phyloP scores from a whole-genome alignment of 2,113 vertebrate genomes.

The Anoplopoma fimbria region DNA sequence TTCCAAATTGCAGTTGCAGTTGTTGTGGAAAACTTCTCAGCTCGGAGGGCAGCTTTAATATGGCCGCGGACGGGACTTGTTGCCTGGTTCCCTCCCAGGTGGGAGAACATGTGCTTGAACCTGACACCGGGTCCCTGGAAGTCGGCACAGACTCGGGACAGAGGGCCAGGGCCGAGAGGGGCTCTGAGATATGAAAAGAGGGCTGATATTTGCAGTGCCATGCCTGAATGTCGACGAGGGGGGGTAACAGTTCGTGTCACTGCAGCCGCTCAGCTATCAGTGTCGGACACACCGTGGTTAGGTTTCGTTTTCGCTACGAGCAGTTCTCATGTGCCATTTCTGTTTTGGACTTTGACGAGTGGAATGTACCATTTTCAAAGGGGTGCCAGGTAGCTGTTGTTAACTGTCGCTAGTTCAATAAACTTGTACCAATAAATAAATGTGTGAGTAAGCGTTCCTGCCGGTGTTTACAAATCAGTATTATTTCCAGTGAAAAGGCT shows the following conservation, averaged over 20 bases:
- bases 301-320: slow-evolving; percentile 59
- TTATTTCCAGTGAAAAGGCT: rapidly evolving
- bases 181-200: slow-evolving; percentile 51
- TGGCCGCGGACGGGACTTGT: slow-evolving; percentile 40
- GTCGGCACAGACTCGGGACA: slow-evolving; percentile 38
- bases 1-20: slow-evolving; percentile 36
- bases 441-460: neutral
- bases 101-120: slow-evolving; percentile 56
- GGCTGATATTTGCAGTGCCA: slow-evolving; percentile 74
- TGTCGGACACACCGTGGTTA: neutral
- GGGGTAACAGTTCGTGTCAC: neutral
- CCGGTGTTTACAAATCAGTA: rapidly evolving
- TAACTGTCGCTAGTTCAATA: neutral
- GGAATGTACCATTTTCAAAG: slow-evolving; percentile 64
- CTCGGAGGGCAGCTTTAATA: slow-evolving; percentile 46
- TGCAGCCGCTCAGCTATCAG: neutral
- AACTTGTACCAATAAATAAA: neutral
- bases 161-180: slow-evolving; percentile 6
- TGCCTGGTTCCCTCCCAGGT: slow-evolving; percentile 23
- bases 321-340: slow-evolving; percentile 80
- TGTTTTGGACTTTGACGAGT: slow-evolving; percentile 59
- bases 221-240: slow-evolving; percentile 30
- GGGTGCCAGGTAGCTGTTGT: neutral
- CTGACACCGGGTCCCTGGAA: slow-evolving; percentile 52
- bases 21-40: slow-evolving; percentile 58